Conservation (phyloP, 2,888 invertebrate species). For the Heteromurus nitidus region DNA sequence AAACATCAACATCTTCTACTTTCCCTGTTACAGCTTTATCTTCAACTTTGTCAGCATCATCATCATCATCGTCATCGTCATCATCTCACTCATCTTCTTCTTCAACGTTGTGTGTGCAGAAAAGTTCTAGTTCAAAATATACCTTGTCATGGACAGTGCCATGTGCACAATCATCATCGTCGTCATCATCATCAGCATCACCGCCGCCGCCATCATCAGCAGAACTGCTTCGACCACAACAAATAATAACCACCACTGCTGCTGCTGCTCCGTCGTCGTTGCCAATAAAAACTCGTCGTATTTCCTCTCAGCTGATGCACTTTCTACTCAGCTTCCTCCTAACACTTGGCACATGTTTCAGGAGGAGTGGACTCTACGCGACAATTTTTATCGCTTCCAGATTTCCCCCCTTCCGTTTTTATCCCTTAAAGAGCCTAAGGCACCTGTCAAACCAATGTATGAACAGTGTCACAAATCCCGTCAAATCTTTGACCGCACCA, state of each 20-base stretch:
- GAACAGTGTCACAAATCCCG: slow-evolving; percentile 9
- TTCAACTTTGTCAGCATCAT: slow-evolving; percentile 6
- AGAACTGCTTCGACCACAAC: slow-evolving; percentile 35
- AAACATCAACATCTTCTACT: slow-evolving; percentile 28
- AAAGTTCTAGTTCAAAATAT: slow-evolving; percentile 32
- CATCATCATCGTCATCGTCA: background rate
- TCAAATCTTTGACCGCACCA: slow-evolving; percentile 5
- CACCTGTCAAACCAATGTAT: slow-evolving; percentile 42
- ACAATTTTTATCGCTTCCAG: slow-evolving; percentile 9
- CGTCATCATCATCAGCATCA: slow-evolving; percentile 5
- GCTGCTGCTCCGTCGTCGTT: slow-evolving; percentile 15
- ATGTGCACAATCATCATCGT: background rate
- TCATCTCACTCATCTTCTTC: background rate
- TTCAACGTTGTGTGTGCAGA: too few relatives aligned
- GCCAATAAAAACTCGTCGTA: slow-evolving; percentile 32
- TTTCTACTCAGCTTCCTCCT: slow-evolving; percentile 21
- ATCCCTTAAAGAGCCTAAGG: slow-evolving; percentile 35
- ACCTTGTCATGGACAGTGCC: background rate
- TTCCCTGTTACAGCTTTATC: slow-evolving; percentile 6
- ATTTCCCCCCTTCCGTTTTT: background rate
- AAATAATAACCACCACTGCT: background rate
- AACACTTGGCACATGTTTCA: slow-evolving; percentile 14
- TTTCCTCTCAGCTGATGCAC: slow-evolving; percentile 21
- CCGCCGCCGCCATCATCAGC: background rate
- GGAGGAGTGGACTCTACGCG: slow-evolving; percentile 7